A percentile compares a stretch with the other conserved stretches of the same genome.
These are phyloP conservation scores for Xylocampa areola DNA, from an alignment of 2,888 invertebrate genomes.

Conservation along the genomic window DNA sequence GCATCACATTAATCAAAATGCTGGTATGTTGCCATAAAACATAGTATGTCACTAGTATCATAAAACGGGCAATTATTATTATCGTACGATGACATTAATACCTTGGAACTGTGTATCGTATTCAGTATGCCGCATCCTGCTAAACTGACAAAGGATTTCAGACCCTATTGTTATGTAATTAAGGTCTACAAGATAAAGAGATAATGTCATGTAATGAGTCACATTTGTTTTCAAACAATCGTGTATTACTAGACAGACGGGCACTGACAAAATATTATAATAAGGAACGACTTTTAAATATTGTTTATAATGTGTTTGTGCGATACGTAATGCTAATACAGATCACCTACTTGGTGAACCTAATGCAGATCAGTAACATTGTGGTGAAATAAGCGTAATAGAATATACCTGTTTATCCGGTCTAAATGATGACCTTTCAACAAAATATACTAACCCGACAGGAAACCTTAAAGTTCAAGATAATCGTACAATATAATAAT, in stretches of 20 bases:
- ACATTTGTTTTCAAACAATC: conserved; percentile 57
- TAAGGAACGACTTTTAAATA: conserved; percentile 11
- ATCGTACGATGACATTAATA: conserved; percentile 67
- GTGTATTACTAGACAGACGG: conserved; percentile 54
- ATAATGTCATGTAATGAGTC: conserved; percentile 45
- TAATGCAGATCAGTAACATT: conserved; percentile 27
- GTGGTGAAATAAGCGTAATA: conserved; percentile 18
- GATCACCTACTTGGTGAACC: too few relatives aligned
- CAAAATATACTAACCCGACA: too few relatives aligned
- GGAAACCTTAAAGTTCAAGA: too few relatives aligned
- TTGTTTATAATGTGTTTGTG: conserved; percentile 7
- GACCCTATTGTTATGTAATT: conserved; percentile 4
- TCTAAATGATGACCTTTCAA: too few relatives aligned
- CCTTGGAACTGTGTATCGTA: conserved; percentile 47
- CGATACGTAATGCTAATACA: conserved; percentile 17
- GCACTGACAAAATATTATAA: conserved; percentile 27
- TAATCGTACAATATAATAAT: too few relatives aligned
- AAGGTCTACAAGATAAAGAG: conserved; percentile 6
- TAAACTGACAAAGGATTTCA: conserved; percentile 22
- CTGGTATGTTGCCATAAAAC: conserved; percentile 39
- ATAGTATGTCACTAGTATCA: conserved; percentile 51
- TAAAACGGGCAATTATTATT: conserved; percentile 55
- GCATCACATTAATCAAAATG: conserved; percentile 41
- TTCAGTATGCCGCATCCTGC: conserved; percentile 50
- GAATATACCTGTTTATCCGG: conserved; percentile 32